A percentile compares a stretch with the other conserved stretches of the same genome.
phyloP scores from a whole-genome alignment of 2,888 invertebrate species.

The Ennomos quercinarius region DNA sequence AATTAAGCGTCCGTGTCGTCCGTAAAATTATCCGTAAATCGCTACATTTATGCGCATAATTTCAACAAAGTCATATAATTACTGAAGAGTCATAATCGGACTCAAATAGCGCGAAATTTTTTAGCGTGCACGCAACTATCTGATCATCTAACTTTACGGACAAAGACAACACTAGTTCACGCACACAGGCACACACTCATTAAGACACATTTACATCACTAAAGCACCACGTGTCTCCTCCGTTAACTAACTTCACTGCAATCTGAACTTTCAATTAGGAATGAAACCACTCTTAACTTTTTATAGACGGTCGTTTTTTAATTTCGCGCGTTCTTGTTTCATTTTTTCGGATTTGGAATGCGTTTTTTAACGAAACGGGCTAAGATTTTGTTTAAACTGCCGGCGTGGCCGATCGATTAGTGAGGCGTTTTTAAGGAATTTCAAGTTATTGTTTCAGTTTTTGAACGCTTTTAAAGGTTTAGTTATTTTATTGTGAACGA shows the following conservation, averaged over 20 bases:
- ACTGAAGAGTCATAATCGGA: conserved; percentile 42
- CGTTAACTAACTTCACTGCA: conserved; percentile 48
- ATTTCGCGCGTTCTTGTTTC: conserved; percentile 48
- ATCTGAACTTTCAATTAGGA: conserved; percentile 67
- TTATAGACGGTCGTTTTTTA: conserved; percentile 40
- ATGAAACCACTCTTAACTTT: conserved; percentile 47
- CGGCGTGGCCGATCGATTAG: conserved; percentile 69
- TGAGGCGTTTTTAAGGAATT: conserved; percentile 46
- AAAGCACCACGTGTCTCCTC: conserved; percentile 69
- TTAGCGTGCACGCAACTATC: conserved; percentile 53
- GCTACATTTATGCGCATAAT: conserved; percentile 35
- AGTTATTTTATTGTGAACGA: conserved; percentile 68
- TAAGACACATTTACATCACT: conserved; percentile 83
- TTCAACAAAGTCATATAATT: conserved; percentile 33
- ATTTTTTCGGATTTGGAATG: conserved; percentile 60
- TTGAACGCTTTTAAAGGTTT: conserved; percentile 48
- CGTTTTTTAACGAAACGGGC: conserved; percentile 69
- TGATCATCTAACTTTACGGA: conserved; percentile 50
- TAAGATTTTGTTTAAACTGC: conserved; percentile 66
- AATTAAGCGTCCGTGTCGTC: conserved; percentile 13
- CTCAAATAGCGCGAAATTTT: conserved; percentile 52
- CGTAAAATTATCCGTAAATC: conserved; percentile 8
- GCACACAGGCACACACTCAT: conserved; percentile 76
- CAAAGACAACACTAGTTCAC: conserved; percentile 65
- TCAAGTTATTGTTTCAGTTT: conserved; percentile 49